These are phyloP conservation scores for Tyto alba DNA, from an alignment of 2,113 vertebrate genomes.

Conservation along the genomic window DNA sequence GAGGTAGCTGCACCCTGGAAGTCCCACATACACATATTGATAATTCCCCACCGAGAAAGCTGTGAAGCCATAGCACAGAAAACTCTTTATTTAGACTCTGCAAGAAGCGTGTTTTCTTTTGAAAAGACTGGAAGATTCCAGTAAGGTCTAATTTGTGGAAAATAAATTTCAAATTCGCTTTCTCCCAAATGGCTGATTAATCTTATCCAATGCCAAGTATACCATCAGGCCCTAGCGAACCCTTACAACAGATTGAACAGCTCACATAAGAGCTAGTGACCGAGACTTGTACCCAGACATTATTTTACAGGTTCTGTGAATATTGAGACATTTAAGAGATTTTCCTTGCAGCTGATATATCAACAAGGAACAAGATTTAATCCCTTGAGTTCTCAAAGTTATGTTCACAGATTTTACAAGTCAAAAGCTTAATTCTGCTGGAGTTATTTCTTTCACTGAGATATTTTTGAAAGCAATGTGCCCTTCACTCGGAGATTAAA, in stretches of 20 bases:
- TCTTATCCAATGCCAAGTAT: neutral
- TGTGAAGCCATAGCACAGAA: neutral
- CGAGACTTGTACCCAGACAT: neutral
- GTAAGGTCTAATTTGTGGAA: neutral
- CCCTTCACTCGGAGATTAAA: constrained; percentile 28
- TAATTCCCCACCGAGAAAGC: neutral
- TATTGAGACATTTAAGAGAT: neutral
- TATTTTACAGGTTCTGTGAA: neutral
- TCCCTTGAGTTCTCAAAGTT: neutral
- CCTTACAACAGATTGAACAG: neutral
- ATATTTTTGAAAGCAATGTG: neutral
- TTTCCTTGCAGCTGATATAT: neutral
- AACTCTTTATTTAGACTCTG: neutral
- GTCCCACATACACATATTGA: neutral
- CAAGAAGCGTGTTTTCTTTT: neutral
- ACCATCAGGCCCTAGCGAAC: neutral
- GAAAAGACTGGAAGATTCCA: neutral
- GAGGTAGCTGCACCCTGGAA: neutral
- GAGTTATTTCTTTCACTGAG: neutral
- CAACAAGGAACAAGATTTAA: neutral
- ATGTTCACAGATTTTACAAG: neutral
- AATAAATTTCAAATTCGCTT: neutral
- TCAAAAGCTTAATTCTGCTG: neutral
- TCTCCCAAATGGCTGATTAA: neutral
- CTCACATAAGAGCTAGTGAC: neutral